These are phyloP conservation scores for Drosophila equinoxialis DNA, from an alignment of 1,140 invertebrate genomes.

Conservation along the genomic window DNA sequence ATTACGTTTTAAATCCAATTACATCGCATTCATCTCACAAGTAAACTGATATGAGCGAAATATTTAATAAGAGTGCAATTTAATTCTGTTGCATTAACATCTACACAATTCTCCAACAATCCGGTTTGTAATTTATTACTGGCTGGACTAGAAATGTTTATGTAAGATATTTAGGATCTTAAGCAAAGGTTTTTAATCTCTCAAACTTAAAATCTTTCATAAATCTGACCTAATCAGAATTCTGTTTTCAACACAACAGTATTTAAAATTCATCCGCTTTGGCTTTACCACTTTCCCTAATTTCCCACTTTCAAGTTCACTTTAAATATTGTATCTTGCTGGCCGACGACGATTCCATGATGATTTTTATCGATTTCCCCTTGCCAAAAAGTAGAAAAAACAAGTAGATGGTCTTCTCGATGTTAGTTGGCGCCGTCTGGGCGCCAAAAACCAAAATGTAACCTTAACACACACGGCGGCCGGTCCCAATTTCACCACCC, in stretches of 20 bases:
- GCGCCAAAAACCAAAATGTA: conserved; percentile 67
- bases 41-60: too few relatives aligned
- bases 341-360: conserved; percentile 55
- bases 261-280: not conserved
- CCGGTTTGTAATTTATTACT: too few relatives aligned
- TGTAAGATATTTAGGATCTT: too few relatives aligned
- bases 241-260: too few relatives aligned
- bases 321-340: conserved; percentile 64
- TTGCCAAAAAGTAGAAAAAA: conserved; percentile 56
- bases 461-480: conserved; percentile 68
- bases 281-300: not conserved
- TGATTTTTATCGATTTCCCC: conserved; percentile 58
- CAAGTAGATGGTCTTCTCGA: conserved; percentile 18
- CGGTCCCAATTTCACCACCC: not conserved
- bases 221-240: too few relatives aligned
- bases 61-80: too few relatives aligned
- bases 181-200: too few relatives aligned
- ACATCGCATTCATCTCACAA: not conserved
- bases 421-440: conserved; percentile 67
- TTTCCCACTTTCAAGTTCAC: conserved; percentile 18
- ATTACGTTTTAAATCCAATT: not conserved
- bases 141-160: too few relatives aligned
- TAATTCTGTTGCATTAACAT: too few relatives aligned
- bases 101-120: too few relatives aligned
- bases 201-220: too few relatives aligned